Base-by-base conservation (phyloP, 2,113 vertebrate species). In the Rhinopomastus cyanomelas region DNA sequence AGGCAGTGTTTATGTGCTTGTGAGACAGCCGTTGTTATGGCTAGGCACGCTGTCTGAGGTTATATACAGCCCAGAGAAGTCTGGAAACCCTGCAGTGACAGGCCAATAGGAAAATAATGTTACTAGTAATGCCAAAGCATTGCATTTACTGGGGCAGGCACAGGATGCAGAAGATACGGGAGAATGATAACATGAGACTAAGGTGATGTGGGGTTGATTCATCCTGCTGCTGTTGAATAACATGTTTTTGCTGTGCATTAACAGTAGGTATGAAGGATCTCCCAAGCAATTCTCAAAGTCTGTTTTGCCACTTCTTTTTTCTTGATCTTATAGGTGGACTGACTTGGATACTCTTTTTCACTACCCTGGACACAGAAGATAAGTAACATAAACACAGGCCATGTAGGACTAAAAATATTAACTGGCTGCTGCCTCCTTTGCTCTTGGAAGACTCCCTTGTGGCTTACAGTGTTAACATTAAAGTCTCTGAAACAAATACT, bases 141-240 rank as follows among this genome's bases (percentile, higher is more conserved):
- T 12, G 2, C 29, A 20, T 60, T 51, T 72, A 30, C 22, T 29
- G 15, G 13, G 11, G 8, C 30, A 49, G 42, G 5, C 20, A 56
- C 5, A 64, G 44, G 25, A 25, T 19, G 60, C 15, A 56, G 55
- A 56, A 51, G 15, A 21, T 48, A 37, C 3, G 7, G 56, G 29
- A 57, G 12, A 11, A 18, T 0, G 8, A 51, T 66, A 67, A 74
- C 0, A 7, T 0, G 0, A 51, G 39, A 20, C 7, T 53, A 30
- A 66, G 19, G 20, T 25, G 12, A 32, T 5, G 5, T 21, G 18
- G 7, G 6, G 26, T 56, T 39, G 5, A 3, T 32, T 68, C 74
- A 16, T 16, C n/a, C 30, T 65, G 51, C 17, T 42, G 1, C 13
- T 30, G 19, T 37, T 57, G 12, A 52, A 56, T n/a, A 77, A 34